Base-by-base conservation (phyloP, 1,140 invertebrate genomes). In the Trachymyrmex septentrionalis region DNA sequence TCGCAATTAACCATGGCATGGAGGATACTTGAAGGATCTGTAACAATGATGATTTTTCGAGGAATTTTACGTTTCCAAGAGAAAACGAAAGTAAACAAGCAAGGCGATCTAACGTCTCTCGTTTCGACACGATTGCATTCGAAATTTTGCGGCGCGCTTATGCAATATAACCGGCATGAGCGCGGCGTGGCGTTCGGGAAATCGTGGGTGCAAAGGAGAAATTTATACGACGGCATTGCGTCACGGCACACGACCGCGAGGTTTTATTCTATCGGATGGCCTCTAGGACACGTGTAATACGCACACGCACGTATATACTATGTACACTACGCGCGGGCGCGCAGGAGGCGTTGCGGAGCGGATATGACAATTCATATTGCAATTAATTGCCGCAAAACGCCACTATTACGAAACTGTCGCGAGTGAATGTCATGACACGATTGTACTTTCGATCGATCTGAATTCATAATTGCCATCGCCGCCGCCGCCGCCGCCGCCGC, bases 61-160 rank as follows among this genome's bases (percentile, higher is more conserved):
- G 16, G 59, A 50, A 50, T 78, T 78, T 66, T 44, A 76, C n/a
- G 21, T 38, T 75, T 24, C 30, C 24, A 24, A 34, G 38, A 82
- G 55, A 84, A 73, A 82, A 82, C 19, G 69, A 82, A 73, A 75
- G 80, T 50, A 50, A 89, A 81, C 87, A 76, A 81, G 64, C 71
- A 61, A 55, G 69, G 76, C 75, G 85, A 81, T 76, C 48, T 84
- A 44, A 38, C 34, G 34, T n/a, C 21, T n/a, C 21, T n/a, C 30
- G 27, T 87, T 87, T 76, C 89, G 72, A 87, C 80, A 89, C 57
- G 38, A 63, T 87, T 64, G 87, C 87, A 53, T 73, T 86, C 34
- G 87, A 86, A 90, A 87, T 90, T 91, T 90, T 86, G 87, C 89
- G 44, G 67, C 67, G 82, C 78, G 80, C 84, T 92, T 91, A 76